Conservation (phyloP, 2,113 vertebrate species). For the Lepus americanus region DNA sequence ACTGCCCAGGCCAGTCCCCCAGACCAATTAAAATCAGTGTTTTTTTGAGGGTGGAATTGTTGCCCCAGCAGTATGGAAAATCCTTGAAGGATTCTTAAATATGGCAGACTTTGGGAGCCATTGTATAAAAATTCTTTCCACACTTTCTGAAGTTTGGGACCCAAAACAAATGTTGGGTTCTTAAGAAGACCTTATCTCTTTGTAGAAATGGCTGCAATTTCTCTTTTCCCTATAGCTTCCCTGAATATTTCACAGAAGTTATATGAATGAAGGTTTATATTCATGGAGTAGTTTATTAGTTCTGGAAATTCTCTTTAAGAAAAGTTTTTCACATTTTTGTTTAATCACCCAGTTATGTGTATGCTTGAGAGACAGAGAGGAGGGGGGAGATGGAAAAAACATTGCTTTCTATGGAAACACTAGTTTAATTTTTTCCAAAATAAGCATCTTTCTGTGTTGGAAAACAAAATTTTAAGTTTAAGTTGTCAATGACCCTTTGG, state of each 20-base stretch:
- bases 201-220: neutral
- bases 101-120: neutral
- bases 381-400: neutral
- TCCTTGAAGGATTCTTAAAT: neutral
- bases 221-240: neutral
- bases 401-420: constrained; percentile 5
- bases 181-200: neutral
- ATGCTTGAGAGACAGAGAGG: too few relatives aligned
- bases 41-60: neutral
- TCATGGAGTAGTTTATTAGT: constrained; percentile 6
- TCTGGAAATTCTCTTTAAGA: constrained; percentile 2
- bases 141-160: neutral
- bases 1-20: neutral
- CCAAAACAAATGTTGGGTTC: neutral
- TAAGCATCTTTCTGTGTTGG: neutral
- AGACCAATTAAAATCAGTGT: neutral
- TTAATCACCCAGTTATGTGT: neutral
- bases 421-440: neutral
- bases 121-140: neutral
- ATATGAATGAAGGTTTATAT: constrained; percentile 2
- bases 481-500: constrained; percentile 57
- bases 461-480: constrained; percentile 64
- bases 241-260: constrained; percentile 6
- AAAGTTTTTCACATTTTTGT: neutral
- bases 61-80: neutral